phyloP scores from a whole-genome alignment of 92 coral and sea anemone genomes.

The Epizoanthus fatuus region DNA sequence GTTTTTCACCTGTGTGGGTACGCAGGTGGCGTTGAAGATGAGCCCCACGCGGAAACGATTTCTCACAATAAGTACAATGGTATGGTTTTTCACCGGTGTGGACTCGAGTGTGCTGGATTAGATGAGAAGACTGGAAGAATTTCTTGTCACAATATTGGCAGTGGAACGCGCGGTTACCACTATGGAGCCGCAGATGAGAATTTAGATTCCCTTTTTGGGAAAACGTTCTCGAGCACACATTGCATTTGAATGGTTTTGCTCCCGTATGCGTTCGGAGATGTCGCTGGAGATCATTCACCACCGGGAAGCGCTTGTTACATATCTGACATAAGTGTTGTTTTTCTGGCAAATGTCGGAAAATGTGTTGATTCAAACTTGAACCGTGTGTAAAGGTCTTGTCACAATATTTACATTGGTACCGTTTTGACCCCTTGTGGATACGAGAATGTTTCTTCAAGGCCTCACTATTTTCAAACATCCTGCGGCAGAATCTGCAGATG shows the following conservation, averaged over 20 bases:
- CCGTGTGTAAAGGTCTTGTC: constrained; percentile 3
- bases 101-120: neutral
- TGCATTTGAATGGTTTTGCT: constrained; percentile 5
- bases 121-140: constrained; percentile 8
- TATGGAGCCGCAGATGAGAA: constrained; percentile 11
- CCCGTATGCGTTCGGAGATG: constrained; percentile 15
- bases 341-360: constrained; percentile 2
- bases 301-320: constrained; percentile 10
- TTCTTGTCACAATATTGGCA: neutral
- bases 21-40: constrained; percentile 2
- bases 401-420: constrained; percentile 8
- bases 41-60: neutral
- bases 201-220: constrained; percentile 6
- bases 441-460: neutral
- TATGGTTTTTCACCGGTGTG: constrained; percentile 2
- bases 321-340: neutral
- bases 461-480: constrained; percentile 9
- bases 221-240: neutral
- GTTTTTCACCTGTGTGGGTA: constrained; percentile 12
- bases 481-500: constrained; percentile 13
- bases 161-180: neutral
- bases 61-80: neutral
- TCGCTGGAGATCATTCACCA: neutral
- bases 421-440: neutral
- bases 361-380: neutral